Conservation (phyloP, 2,888 invertebrate species). For the Eristalis pertinax region DNA sequence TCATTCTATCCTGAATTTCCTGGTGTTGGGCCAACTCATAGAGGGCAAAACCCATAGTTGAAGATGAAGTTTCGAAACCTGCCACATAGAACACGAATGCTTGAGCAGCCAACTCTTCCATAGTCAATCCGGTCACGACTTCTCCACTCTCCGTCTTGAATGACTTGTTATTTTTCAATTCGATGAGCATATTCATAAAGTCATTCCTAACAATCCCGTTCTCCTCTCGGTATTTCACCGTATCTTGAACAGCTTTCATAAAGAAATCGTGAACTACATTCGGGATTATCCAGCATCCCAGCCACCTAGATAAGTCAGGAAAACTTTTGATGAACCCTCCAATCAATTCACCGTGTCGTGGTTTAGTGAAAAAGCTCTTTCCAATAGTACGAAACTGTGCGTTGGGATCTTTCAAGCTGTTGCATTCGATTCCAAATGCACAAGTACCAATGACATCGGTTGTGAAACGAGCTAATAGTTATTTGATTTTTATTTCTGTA, state of each 20-base stretch:
- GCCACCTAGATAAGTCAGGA: slow-evolving; percentile 73
- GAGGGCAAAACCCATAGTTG: slow-evolving; percentile 83
- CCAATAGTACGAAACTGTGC: slow-evolving; percentile 79
- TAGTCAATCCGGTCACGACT: slow-evolving; percentile 51
- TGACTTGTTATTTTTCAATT: slow-evolving; percentile 81
- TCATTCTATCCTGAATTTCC: slow-evolving; percentile 74
- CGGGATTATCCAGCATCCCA: slow-evolving; percentile 74
- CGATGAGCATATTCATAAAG: slow-evolving; percentile 83
- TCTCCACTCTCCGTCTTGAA: slow-evolving; percentile 73
- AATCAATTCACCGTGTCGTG: slow-evolving; percentile 70
- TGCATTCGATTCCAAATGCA: slow-evolving; percentile 82
- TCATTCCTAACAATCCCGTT: slow-evolving; percentile 82
- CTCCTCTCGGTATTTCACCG: slow-evolving; percentile 79
- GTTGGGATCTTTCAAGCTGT: slow-evolving; percentile 80
- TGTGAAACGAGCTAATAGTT: slow-evolving; percentile 81
- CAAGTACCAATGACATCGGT: slow-evolving; percentile 82
- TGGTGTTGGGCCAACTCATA: slow-evolving; percentile 78
- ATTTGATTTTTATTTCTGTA: slow-evolving; percentile 79
- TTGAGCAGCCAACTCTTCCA: slow-evolving; percentile 78
- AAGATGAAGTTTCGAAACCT: slow-evolving; percentile 86
- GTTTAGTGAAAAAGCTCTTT: slow-evolving; percentile 68
- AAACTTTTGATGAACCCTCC: slow-evolving; percentile 74
- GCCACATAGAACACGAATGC: slow-evolving; percentile 79
- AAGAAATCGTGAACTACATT: slow-evolving; percentile 81
- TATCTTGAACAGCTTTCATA: slow-evolving; percentile 78